Conservation (phyloP, 2,888 invertebrate species). For the Uloborus plumipes region DNA sequence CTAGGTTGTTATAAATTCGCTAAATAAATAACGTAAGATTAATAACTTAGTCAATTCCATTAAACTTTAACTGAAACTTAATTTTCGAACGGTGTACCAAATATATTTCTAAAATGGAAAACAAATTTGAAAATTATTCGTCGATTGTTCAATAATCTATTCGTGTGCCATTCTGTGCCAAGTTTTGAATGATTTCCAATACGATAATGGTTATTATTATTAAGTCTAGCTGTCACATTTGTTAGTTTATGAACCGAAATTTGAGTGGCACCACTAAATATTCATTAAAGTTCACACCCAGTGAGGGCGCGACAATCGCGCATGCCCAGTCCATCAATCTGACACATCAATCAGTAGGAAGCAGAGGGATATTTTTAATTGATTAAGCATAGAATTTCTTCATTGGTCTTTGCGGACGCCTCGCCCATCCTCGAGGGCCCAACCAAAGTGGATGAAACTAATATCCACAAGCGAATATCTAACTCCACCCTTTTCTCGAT, state of each 20-base stretch:
- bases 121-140: too few species aligned
- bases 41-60: too few species aligned
- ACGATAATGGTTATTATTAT: constrained; percentile 22
- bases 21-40: too few species aligned
- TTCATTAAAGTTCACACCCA: constrained; percentile 58
- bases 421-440: constrained; percentile 37
- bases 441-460: constrained; percentile 22
- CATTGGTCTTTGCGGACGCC: constrained; percentile 38
- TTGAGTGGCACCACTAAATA: constrained; percentile 40
- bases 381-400: constrained; percentile 60
- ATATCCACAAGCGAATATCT: constrained; percentile 20
- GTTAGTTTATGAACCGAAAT: constrained; percentile 32
- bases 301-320: constrained; percentile 6
- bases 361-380: constrained; percentile 30
- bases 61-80: too few species aligned
- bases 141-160: too few species aligned
- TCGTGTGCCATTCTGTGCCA: too few species aligned
- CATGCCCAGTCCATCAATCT: constrained; percentile 43
- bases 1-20: too few species aligned
- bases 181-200: background rate
- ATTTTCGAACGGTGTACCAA: too few species aligned
- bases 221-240: constrained; percentile 18
- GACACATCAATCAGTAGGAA: constrained; percentile 24
- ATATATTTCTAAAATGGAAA: too few species aligned
- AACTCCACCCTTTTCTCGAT: constrained; percentile 33